Evolutionary conservation across 2,113 vertebrate species (phyloP).

Genomic region (Mesoclemmys tuberculata): DNA sequence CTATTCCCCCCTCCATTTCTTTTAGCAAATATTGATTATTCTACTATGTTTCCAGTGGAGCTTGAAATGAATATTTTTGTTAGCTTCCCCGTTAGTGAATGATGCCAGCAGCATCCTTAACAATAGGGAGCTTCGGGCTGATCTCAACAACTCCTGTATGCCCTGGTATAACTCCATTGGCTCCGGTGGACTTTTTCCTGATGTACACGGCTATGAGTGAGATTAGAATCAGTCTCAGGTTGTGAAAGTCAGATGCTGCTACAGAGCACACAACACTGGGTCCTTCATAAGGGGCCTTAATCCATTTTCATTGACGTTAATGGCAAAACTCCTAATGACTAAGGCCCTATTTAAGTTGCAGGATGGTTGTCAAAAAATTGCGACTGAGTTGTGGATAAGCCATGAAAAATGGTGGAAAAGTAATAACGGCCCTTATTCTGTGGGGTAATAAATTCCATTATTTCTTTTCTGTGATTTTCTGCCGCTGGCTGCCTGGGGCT

Average conservation of each 20-base stretch:
- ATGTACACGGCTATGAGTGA: not conserved
- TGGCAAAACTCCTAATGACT: not conserved
- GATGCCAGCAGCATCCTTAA: constrained; percentile 44
- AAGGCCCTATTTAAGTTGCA: not conserved
- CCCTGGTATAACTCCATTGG: not conserved
- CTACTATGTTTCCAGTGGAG: constrained; percentile 51
- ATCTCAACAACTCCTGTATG: not conserved
- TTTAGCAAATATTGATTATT: constrained; percentile 64
- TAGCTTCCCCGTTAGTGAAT: constrained; percentile 32
- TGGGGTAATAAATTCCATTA: not conserved
- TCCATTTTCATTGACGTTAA: not conserved
- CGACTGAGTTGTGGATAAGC: not conserved
- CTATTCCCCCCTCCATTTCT: not conserved
- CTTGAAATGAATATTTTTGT: constrained; percentile 72
- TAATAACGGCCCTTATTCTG: not conserved
- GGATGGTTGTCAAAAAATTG: not conserved
- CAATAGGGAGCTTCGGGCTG: not conserved
- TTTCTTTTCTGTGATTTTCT: not conserved
- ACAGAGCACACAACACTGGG: not conserved
- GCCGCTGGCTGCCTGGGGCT: no score
- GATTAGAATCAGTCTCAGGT: not conserved
- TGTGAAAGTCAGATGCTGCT: not conserved
- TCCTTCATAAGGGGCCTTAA: not conserved
- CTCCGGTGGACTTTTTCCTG: not conserved
- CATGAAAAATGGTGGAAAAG: not conserved